phyloP scores from a whole-genome alignment of 2,888 invertebrate species.

The Erynnis tages region DNA sequence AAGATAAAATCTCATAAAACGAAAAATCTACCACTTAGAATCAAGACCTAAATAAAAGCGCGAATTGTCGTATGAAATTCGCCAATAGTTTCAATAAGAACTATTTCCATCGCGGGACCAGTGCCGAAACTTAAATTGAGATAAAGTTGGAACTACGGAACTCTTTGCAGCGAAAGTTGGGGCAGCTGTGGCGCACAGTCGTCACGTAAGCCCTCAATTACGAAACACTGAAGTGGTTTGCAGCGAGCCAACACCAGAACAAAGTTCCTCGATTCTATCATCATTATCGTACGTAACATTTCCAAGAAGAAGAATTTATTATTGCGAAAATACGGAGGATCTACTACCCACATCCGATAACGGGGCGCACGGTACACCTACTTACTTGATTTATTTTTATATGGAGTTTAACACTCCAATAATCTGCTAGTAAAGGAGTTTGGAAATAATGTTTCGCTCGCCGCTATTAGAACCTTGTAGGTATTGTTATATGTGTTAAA shows the following conservation, averaged over 20 bases:
- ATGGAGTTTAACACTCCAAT: conserved; percentile 8
- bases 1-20: too few relatives aligned
- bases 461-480: too few relatives aligned
- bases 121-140: conserved; percentile 72
- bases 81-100: conserved; percentile 32
- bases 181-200: conserved; percentile 68
- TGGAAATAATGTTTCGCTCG: neutral
- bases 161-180: conserved; percentile 65
- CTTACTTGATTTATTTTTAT: conserved; percentile 12
- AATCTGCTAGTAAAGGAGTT: neutral
- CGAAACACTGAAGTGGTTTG: conserved; percentile 73
- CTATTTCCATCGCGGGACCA: conserved; percentile 55
- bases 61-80: conserved; percentile 21
- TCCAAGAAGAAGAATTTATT: conserved; percentile 40
- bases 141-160: conserved; percentile 68
- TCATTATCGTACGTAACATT: conserved; percentile 60
- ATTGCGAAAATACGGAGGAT: conserved; percentile 32
- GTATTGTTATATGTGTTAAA: too few relatives aligned
- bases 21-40: too few relatives aligned
- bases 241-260: conserved; percentile 59
- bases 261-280: conserved; percentile 72
- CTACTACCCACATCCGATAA: conserved; percentile 24
- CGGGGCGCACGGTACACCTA: conserved; percentile 6
- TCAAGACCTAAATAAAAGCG: conserved; percentile 14
- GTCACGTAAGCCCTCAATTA: conserved; percentile 80